phyloP scores from a whole-genome alignment of 2,888 invertebrate genomes.

The Drosophila meridiana region DNA sequence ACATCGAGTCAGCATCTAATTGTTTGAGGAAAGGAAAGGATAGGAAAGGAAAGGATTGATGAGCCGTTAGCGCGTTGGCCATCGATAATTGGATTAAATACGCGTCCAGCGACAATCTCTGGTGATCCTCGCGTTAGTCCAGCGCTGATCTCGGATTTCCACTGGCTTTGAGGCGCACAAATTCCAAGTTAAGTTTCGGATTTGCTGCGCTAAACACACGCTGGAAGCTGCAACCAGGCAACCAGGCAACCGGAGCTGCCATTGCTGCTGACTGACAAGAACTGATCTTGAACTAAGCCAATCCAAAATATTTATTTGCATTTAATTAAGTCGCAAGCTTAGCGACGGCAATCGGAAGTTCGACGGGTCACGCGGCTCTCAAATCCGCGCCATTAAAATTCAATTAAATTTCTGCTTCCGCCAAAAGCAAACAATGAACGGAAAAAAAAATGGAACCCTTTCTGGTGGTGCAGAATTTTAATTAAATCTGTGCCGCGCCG shows the following conservation, averaged over 20 bases:
- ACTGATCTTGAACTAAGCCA: conserved; percentile 52
- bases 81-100: conserved; percentile 77
- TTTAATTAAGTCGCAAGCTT: conserved; percentile 68
- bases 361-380: conserved; percentile 17
- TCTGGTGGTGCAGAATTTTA: conserved; percentile 65
- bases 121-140: conserved; percentile 56
- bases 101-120: conserved; percentile 35
- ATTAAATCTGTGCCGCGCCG: conserved; percentile 75
- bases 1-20: conserved; percentile 68
- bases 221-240: conserved; percentile 8
- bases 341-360: conserved; percentile 50
- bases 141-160: conserved; percentile 67
- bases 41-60: conserved; percentile 42
- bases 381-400: conserved; percentile 72
- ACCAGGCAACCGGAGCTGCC: neutral
- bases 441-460: conserved; percentile 49
- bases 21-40: conserved; percentile 58
- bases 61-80: conserved; percentile 24
- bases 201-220: conserved; percentile 53
- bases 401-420: conserved; percentile 55
- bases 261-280: neutral
- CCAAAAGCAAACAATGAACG: conserved; percentile 52
- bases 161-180: conserved; percentile 63
- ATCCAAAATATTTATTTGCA: conserved; percentile 77
- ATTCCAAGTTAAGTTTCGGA: conserved; percentile 68